Evolutionary conservation across 2,797 vertebrate genomes (phyloP).

Genomic region (Hephaestus fuliginosus): DNA sequence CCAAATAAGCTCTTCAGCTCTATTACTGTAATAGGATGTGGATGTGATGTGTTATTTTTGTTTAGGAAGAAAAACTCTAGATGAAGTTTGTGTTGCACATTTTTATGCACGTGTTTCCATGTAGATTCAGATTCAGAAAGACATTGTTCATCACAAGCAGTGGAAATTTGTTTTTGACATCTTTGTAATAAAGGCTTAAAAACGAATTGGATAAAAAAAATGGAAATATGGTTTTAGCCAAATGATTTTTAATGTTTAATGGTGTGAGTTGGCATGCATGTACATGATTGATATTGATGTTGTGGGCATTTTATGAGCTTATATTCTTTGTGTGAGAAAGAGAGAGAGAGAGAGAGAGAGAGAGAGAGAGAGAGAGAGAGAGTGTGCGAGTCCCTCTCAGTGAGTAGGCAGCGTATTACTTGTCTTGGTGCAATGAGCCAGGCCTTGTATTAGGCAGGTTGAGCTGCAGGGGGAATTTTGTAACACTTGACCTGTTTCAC

Average conservation of each 20-base stretch:
- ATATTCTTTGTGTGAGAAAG: constrained; percentile 32
- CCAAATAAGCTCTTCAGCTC: background rate
- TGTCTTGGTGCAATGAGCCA: constrained; percentile 81
- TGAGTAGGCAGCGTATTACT: constrained; percentile 76
- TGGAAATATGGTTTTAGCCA: constrained; percentile 16
- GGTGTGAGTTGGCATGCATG: constrained; percentile 35
- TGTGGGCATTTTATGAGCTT: constrained; percentile 37
- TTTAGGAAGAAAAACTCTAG: background rate
- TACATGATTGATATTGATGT: constrained; percentile 39
- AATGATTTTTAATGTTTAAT: constrained; percentile 32
- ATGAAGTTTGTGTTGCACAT: background rate
- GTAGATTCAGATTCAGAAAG: constrained; percentile 18
- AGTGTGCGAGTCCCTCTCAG: constrained; percentile 24
- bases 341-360: no score
- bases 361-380: no score
- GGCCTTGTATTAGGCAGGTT: constrained; percentile 86
- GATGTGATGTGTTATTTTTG: background rate
- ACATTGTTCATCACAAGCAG: constrained; percentile 29
- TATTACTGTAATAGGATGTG: background rate
- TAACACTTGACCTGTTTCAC: constrained; percentile 90
- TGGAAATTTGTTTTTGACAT: constrained; percentile 29
- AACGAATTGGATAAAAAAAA: background rate
- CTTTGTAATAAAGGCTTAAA: constrained; percentile 14
- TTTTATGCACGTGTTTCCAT: background rate
- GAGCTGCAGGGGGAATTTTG: constrained; percentile 86